phyloP scores from a whole-genome alignment of 2,888 invertebrate genomes.

The Cabera pusaria region DNA sequence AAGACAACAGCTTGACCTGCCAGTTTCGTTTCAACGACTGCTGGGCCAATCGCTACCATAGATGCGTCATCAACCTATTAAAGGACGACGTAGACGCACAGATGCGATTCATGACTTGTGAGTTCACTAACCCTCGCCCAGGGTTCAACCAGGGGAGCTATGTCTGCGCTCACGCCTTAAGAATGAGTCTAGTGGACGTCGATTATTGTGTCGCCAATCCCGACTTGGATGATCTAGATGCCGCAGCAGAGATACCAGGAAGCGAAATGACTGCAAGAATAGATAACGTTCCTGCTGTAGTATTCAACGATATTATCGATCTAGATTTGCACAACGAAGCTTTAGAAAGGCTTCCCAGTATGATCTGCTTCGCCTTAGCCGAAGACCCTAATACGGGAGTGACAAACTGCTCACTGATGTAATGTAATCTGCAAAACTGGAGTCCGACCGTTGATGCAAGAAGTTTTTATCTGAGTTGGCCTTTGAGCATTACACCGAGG shows the following conservation, averaged over 20 bases:
- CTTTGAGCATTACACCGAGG: constrained; percentile 35
- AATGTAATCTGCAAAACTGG: constrained; percentile 27
- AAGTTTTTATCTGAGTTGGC: constrained; percentile 58
- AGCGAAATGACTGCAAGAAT: constrained; percentile 44
- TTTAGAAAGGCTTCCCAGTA: constrained; percentile 39
- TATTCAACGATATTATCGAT: constrained; percentile 53
- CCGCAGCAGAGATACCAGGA: constrained; percentile 47
- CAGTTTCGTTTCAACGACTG: constrained; percentile 61
- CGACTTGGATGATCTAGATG: constrained; percentile 54
- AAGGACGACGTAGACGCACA: constrained; percentile 53
- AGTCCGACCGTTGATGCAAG: constrained; percentile 39
- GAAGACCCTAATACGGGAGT: constrained; percentile 51
- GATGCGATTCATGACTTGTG: constrained; percentile 66
- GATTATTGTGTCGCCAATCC: constrained; percentile 56
- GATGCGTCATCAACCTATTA: constrained; percentile 60
- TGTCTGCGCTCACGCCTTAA: constrained; percentile 52
- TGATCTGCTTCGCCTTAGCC: constrained; percentile 61
- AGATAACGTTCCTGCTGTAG: constrained; percentile 60
- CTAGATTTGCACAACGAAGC: constrained; percentile 38
- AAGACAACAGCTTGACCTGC: constrained; percentile 49
- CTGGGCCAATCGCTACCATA: constrained; percentile 68
- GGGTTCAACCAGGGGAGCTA: constrained; percentile 48
- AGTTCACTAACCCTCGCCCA: constrained; percentile 53
- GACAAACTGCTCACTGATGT: constrained; percentile 44
- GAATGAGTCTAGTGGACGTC: constrained; percentile 50